Evolutionary conservation across 1,140 invertebrate genomes (phyloP).

Genomic region (Eumeta japonica): DNA sequence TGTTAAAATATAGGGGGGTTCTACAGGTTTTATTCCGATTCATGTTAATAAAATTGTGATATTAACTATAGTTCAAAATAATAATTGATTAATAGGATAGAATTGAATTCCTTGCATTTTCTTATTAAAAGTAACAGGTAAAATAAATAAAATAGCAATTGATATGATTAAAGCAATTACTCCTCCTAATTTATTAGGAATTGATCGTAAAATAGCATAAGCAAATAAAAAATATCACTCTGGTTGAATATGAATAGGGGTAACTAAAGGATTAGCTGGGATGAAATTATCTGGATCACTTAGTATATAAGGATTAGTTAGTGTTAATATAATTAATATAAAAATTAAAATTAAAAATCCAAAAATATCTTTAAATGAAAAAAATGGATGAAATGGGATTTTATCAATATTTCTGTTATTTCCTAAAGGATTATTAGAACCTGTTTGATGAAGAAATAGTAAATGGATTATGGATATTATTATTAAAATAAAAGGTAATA

Average conservation of each 20-base stretch:
- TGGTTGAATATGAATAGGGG: slow-evolving; percentile 67
- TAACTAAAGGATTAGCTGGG: slow-evolving; percentile 62
- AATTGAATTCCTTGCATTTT: slow-evolving; percentile 48
- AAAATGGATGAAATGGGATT: slow-evolving; percentile 61
- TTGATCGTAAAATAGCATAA: slow-evolving; percentile 69
- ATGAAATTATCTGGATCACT: slow-evolving; percentile 66
- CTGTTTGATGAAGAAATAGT: slow-evolving; percentile 61
- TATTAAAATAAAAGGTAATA: slow-evolving; percentile 63
- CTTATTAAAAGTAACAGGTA: slow-evolving; percentile 49
- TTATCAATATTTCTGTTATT: slow-evolving; percentile 58
- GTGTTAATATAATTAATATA: slow-evolving; percentile 36
- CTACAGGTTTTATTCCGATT: slow-evolving; percentile 61
- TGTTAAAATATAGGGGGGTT: slow-evolving; percentile 58
- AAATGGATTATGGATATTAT: slow-evolving; percentile 60
- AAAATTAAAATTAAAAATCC: slow-evolving; percentile 53
- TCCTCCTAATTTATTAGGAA: slow-evolving; percentile 70
- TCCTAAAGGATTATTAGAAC: slow-evolving; percentile 62
- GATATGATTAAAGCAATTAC: slow-evolving; percentile 62
- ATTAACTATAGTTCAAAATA: slow-evolving; percentile 55
- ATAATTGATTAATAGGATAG: slow-evolving; percentile 55
- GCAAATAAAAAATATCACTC: slow-evolving; percentile 75
- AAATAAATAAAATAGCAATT: slow-evolving; percentile 60
- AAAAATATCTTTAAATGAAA: slow-evolving; percentile 57
- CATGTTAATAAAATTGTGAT: slow-evolving; percentile 61
- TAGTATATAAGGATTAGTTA: slow-evolving; percentile 57